Base-by-base conservation (phyloP, 2,888 invertebrate genomes). In the Pyrochroa serraticornis region DNA sequence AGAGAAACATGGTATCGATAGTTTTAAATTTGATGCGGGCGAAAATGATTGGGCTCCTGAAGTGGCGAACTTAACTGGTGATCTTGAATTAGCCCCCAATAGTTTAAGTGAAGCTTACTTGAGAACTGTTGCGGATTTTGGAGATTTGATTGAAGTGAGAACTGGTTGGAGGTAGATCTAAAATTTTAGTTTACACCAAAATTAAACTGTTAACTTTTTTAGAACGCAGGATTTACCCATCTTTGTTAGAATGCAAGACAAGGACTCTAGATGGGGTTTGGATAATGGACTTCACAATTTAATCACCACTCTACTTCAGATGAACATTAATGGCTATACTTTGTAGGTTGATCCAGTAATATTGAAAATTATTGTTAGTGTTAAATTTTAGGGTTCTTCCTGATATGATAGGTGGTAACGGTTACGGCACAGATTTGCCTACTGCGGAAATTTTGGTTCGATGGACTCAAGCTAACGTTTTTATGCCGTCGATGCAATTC, bases 11-110 rank as follows among this genome's bases (percentile, higher is more conserved):
- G 88, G 86, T 0, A 84, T 93, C 12, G 88, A 90, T 67, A 86
- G 87, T 56, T 86, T 91, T 64, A 92, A 92, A 79, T 92, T 93
- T 69, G 92, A 93, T 69, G 92, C 92, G 38, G 93, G 92, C 14
- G 92, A 92, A 75, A 81, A 83, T 0, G 85, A 85, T 65, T 91
- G 87, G 85, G 78, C 86, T 36, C 88, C 89, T 32, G 83, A 85
- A 75, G 82, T 85, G 64, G 51, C 63, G 0, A 68, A 65, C 30
- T 41, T 60, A 22, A 82, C 79, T 33, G 86, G 83, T 0, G 79
- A 83, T 35, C 74, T 77, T 1, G 82, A 85, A 31, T 65, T 82
- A 0, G 83, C 84, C 34, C 88, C 89, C 0, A 84, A 83, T 5
- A 77, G 82, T 63, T 82, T 84, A 44, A 85, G 86, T 3, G 76